phyloP scores from a whole-genome alignment of 2,888 invertebrate species.

The Plebejus melissa region DNA sequence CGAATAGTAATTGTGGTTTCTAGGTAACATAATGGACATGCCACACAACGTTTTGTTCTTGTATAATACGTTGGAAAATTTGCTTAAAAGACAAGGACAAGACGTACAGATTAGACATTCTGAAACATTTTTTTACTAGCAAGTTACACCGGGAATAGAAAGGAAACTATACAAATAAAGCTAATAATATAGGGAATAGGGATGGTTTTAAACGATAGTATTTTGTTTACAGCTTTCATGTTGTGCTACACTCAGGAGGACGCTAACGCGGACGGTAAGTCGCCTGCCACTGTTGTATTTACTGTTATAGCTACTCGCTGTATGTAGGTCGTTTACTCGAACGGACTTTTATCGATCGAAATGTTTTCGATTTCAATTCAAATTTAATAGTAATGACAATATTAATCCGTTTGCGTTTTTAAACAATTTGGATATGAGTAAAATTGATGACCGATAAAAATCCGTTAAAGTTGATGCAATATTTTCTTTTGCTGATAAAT shows the following conservation, averaged over 20 bases:
- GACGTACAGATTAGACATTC: not conserved
- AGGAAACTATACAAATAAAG: not conserved
- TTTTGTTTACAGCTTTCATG: conserved; percentile 92
- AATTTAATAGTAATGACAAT: not conserved
- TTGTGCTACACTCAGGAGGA: conserved; percentile 96
- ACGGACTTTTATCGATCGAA: conserved; percentile 38
- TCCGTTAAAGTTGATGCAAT: conserved; percentile 47
- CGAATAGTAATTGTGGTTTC: too few species aligned
- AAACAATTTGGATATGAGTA: not conserved
- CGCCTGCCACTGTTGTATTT: conserved; percentile 41
- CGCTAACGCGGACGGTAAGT: conserved; percentile 93
- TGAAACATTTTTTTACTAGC: too few species aligned
- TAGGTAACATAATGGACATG: too few species aligned
- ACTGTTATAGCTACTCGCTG: conserved; percentile 62
- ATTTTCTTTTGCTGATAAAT: conserved; percentile 68
- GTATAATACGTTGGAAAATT: too few species aligned
- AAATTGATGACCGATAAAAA: conserved; percentile 39
- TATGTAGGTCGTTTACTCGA: conserved; percentile 54
- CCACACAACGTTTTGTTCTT: too few species aligned
- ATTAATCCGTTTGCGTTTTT: not conserved
- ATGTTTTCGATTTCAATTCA: not conserved
- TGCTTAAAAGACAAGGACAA: too few species aligned
- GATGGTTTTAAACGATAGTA: not conserved
- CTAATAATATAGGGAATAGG: not conserved
- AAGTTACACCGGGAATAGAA: not conserved